Base-by-base conservation (phyloP, 2,888 invertebrate genomes). In the Campopleginae sp. region DNA sequence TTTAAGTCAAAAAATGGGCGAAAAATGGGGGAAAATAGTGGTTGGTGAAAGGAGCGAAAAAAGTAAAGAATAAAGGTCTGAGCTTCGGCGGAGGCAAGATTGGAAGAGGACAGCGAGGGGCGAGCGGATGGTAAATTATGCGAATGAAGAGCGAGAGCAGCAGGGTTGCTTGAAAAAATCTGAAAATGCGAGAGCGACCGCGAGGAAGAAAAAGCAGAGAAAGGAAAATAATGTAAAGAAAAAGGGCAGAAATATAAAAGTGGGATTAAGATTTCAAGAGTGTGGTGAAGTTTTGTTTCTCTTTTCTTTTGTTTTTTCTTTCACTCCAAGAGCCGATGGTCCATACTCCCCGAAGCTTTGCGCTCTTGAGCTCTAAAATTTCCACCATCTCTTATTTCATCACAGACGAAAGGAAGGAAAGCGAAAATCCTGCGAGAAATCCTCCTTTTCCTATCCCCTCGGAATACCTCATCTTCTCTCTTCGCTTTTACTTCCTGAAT, bases 201-300 rank as follows among this genome's bases (percentile, higher is more conserved):
- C 27, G 74, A 68, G 74, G 48, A 54, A 61, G 68, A 74, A 27
- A 68, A 44, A 14, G 65, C 33, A 72, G 68, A 31, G 42, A 42
- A n/a, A 72, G 38, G 83, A 61, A 51, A 42, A 58, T 46, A 58
- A 19, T 42, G 19, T 33, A 76, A 27, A 71, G 63, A 70, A 65
- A 76, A 68, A 27, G 27, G 23, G 61, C 31, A 51, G 42, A 86
- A 65, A 80, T 76, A 72, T 44, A 72, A 65, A 83, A 68, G 81
- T 74, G 46, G 77, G 68, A 85, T 81, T 81, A 85, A 81, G 78
- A 81, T 75, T 81, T 81, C 68, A 81, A 81, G 78, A 71, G 63
- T 61, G 71, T 31, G 71, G 77, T 65, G 5, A 8, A 61, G 38
- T 27, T 61, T 38, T 61, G n/a, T 48, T 61, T 72, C 42, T 19